These are phyloP conservation scores for Strix uralensis DNA, from an alignment of 2,113 vertebrate species.

Conservation along the genomic window DNA sequence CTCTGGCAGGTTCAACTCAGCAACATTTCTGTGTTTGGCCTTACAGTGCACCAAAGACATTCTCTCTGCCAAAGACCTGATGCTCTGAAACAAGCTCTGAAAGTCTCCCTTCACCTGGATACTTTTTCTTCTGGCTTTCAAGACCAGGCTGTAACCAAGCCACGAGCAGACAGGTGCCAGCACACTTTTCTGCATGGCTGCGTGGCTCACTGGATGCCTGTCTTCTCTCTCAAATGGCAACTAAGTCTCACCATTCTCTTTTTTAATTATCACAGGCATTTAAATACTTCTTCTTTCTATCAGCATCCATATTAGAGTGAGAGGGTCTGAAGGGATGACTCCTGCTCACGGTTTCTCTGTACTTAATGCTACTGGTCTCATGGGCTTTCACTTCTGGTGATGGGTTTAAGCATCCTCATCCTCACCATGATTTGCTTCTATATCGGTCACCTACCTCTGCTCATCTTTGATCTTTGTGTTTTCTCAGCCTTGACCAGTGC, in stretches of 20 bases:
- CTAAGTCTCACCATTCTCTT: background rate
- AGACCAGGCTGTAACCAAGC: background rate
- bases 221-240: background rate
- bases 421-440: background rate
- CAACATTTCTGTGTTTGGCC: background rate
- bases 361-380: background rate
- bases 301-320: background rate
- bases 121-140: background rate
- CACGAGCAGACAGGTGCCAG: fast-evolving
- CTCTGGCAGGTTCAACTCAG: background rate
- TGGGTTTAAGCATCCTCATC: background rate
- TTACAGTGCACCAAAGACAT: background rate
- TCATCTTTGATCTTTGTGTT: background rate
- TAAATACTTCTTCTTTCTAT: background rate
- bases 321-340: background rate
- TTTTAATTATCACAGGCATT: background rate
- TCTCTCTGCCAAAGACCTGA: background rate
- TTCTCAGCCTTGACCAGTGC: background rate
- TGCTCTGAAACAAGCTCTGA: background rate
- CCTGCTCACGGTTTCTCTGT: background rate
- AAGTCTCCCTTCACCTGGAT: background rate
- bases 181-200: background rate
- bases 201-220: fast-evolving
- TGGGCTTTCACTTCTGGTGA: background rate
- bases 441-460: fast-evolving